phyloP scores from a whole-genome alignment of 2,888 invertebrate genomes.

The Atethmia centrago region DNA sequence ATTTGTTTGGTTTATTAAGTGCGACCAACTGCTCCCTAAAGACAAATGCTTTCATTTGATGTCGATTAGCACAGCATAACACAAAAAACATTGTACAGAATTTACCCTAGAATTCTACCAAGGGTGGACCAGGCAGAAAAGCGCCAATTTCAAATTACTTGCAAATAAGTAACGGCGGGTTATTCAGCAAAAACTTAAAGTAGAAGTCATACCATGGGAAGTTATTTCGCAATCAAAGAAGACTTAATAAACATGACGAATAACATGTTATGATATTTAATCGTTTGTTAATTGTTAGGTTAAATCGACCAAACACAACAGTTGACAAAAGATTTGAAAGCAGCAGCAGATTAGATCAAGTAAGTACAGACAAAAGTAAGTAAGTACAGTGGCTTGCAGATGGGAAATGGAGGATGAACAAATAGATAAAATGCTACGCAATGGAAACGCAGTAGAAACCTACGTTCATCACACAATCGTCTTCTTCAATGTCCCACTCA shows the following conservation, averaged over 20 bases:
- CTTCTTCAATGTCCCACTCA: too few species aligned
- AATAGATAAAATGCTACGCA: background rate
- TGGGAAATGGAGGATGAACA: background rate
- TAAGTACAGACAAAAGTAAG: too few species aligned
- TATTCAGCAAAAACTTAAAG: background rate
- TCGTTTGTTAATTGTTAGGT: background rate
- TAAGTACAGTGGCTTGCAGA: too few species aligned
- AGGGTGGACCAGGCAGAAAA: background rate
- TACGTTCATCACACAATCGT: too few species aligned
- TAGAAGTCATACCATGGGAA: background rate
- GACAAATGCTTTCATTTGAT: constrained; percentile 1
- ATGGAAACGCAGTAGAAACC: too few species aligned
- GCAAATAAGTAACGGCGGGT: background rate
- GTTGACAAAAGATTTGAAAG: background rate
- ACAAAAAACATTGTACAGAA: background rate
- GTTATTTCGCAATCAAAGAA: background rate
- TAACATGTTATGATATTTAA: background rate
- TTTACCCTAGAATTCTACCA: background rate
- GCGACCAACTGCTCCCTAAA: background rate
- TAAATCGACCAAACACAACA: background rate
- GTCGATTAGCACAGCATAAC: background rate
- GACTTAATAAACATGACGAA: background rate
- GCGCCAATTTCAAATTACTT: background rate
- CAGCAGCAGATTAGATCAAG: background rate
- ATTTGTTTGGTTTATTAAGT: constrained; percentile 37